A percentile compares a stretch with the other conserved stretches of the same genome.
Evolutionary conservation across 2,888 invertebrate genomes (phyloP).

Genomic region (Aspidiotus destructor): DNA sequence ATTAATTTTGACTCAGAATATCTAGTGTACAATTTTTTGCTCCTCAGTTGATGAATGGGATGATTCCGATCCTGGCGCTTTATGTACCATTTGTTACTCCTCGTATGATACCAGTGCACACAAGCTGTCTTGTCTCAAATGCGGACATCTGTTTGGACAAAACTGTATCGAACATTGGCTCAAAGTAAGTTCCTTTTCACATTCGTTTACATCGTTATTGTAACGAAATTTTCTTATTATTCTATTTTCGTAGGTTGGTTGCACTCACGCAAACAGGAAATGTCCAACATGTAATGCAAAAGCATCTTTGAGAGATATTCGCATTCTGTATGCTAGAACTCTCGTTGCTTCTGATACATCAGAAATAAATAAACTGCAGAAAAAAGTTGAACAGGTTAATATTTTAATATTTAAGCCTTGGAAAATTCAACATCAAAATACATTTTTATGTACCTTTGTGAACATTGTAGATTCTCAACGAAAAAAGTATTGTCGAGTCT

Average conservation of each 20-base stretch:
- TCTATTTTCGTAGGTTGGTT: slow-evolving; percentile 34
- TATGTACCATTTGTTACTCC: slow-evolving; percentile 82
- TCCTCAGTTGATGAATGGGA: background rate
- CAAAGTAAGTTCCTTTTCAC: slow-evolving; percentile 42
- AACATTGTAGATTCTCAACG: slow-evolving; percentile 11
- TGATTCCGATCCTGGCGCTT: slow-evolving; percentile 53
- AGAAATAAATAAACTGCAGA: slow-evolving; percentile 55
- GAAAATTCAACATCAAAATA: too few relatives aligned
- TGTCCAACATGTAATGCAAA: slow-evolving; percentile 84
- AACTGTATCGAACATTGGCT: slow-evolving; percentile 72
- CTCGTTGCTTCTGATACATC: slow-evolving; percentile 67
- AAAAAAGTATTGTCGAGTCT: slow-evolving; percentile 36
- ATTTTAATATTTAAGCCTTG: background rate
- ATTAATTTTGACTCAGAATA: too few relatives aligned
- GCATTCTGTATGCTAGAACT: slow-evolving; percentile 68
- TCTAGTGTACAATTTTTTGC: too few relatives aligned
- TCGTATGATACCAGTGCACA: slow-evolving; percentile 79
- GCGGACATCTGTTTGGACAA: slow-evolving; percentile 86
- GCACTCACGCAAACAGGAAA: slow-evolving; percentile 46
- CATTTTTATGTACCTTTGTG: too few relatives aligned
- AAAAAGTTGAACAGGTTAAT: slow-evolving; percentile 35
- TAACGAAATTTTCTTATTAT: background rate
- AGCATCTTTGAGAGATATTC: slow-evolving; percentile 57
- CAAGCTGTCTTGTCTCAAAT: slow-evolving; percentile 72
- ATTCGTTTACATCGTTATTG: background rate